phyloP scores from a whole-genome alignment of 2,113 vertebrate species.

The Silurus meridionalis region DNA sequence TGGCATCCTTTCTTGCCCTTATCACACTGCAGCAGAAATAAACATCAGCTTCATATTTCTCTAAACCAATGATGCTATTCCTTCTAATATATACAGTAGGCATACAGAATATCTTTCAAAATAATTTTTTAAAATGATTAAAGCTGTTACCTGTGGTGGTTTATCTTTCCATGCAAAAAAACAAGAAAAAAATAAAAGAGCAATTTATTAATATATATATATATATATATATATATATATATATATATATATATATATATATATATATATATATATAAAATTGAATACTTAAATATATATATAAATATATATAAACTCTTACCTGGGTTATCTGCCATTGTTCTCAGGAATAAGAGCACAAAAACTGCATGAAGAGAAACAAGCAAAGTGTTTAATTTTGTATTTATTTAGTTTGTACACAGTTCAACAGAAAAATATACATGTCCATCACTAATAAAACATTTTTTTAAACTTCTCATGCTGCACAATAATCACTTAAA shows the following conservation, averaged over 20 bases:
- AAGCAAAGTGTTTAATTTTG: background rate
- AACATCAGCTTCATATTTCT: background rate
- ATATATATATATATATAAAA: background rate
- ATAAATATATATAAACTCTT: background rate
- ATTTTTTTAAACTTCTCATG: background rate
- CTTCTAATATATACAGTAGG: background rate
- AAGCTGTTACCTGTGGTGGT: background rate
- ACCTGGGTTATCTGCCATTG: constrained; percentile 27
- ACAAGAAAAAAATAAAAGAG: too few species aligned
- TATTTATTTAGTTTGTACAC: too few species aligned
- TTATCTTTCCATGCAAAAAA: background rate
- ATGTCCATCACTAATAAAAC: background rate
- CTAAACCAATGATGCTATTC: background rate
- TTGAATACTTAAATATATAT: too few species aligned
- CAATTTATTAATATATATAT: too few species aligned
- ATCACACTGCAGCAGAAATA: background rate
- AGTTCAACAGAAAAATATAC: background rate
- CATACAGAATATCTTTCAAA: background rate
- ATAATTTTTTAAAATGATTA: background rate
- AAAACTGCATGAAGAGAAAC: constrained; percentile 1
- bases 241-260: background rate
- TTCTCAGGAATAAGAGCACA: background rate
- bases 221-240: background rate
- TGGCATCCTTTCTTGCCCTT: background rate
- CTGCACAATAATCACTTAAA: background rate